These are phyloP conservation scores for Phyllotis vaccarum DNA, from an alignment of 2,797 vertebrate genomes.

Conservation along the genomic window DNA sequence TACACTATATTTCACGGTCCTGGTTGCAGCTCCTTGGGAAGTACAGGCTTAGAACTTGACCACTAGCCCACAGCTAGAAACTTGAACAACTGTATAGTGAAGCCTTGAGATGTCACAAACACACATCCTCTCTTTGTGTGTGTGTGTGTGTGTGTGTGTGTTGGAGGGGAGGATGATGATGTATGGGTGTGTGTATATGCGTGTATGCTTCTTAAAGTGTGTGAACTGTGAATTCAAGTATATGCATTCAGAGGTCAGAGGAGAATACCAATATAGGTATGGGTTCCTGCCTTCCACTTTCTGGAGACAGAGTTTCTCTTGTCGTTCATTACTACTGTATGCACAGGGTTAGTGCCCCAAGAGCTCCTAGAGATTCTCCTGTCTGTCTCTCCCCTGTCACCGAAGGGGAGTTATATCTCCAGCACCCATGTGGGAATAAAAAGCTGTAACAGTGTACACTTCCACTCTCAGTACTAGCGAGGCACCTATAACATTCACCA, in stretches of 20 bases:
- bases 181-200: fast-evolving
- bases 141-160: fast-evolving
- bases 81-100: neutral
- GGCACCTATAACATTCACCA: neutral
- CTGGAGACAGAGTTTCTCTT: neutral
- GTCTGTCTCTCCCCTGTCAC: neutral
- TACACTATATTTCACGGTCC: neutral
- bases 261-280: neutral
- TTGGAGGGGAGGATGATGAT: neutral
- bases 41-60: neutral
- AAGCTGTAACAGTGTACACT: neutral
- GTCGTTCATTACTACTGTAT: neutral
- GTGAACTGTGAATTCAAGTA: neutral
- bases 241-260: neutral
- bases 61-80: neutral
- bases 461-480: neutral
- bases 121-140: neutral
- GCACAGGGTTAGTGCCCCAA: neutral
- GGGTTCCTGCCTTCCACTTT: neutral
- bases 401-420: neutral
- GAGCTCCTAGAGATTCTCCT: neutral
- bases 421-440: neutral
- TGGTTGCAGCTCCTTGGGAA: neutral
- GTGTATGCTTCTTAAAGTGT: fast-evolving
- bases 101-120: neutral